A percentile compares a stretch with the other conserved stretches of the same genome.
phyloP scores from a whole-genome alignment of 2,888 invertebrate species.

The Pterostichus madidus region DNA sequence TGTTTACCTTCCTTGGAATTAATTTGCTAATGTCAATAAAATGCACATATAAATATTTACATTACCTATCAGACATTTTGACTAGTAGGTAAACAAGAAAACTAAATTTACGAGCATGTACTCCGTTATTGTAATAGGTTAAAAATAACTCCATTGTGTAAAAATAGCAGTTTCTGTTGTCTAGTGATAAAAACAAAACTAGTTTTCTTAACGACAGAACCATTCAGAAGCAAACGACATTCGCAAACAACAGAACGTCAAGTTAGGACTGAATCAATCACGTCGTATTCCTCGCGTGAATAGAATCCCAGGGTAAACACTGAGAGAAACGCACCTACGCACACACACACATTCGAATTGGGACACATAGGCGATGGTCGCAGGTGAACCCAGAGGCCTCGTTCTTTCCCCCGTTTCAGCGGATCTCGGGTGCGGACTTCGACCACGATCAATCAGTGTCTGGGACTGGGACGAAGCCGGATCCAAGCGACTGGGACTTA shows the following conservation, averaged over 20 bases:
- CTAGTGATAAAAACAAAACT: slow-evolving; percentile 43
- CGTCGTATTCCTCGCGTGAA: slow-evolving; percentile 55
- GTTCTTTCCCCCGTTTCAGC: neutral
- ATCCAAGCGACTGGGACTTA: slow-evolving; percentile 5
- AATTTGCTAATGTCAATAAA: no score
- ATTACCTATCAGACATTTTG: no score
- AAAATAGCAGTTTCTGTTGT: slow-evolving; percentile 7
- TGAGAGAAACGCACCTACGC: slow-evolving; percentile 17
- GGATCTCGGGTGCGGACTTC: neutral
- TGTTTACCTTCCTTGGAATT: no score
- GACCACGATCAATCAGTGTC: slow-evolving; percentile 48
- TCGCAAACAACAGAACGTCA: slow-evolving; percentile 57
- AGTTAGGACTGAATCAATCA: slow-evolving; percentile 57
- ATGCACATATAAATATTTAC: no score
- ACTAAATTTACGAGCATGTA: slow-evolving; percentile 11
- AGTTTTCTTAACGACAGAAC: slow-evolving; percentile 43
- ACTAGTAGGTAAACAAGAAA: slow-evolving; percentile 38
- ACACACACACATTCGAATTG: neutral
- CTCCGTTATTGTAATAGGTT: slow-evolving; percentile 13
- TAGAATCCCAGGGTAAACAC: slow-evolving; percentile 49
- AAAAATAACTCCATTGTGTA: slow-evolving; percentile 15
- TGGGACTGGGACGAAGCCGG: neutral
- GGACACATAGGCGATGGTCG: neutral
- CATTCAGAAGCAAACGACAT: slow-evolving; percentile 44
- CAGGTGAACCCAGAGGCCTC: slow-evolving; percentile 32